These are phyloP conservation scores for Notocelia uddmanniana DNA, from an alignment of 2,888 invertebrate species.

Conservation along the genomic window DNA sequence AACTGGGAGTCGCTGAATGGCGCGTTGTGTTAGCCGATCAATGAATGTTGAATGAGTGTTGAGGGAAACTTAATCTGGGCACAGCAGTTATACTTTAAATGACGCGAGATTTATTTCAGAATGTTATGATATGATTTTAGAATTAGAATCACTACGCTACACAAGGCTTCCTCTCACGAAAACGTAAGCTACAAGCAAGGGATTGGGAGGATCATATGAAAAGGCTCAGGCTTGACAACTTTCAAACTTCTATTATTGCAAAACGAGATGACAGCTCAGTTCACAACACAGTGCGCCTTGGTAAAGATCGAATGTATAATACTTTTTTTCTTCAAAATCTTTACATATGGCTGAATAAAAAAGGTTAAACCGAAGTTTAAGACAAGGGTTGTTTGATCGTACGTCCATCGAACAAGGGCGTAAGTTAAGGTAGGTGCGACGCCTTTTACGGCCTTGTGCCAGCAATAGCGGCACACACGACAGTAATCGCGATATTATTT, in stretches of 20 bases:
- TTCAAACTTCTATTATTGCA: neutral
- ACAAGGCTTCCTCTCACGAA: too few species aligned
- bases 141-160: too few species aligned
- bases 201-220: too few species aligned
- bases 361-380: neutral
- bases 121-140: too few species aligned
- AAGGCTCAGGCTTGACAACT: too few species aligned
- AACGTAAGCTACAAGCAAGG: too few species aligned
- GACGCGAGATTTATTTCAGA: too few species aligned
- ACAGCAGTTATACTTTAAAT: too few species aligned
- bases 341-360: neutral
- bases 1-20: too few species aligned
- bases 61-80: too few species aligned
- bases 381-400: neutral
- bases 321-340: neutral
- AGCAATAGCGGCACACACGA: slow-evolving; percentile 6
- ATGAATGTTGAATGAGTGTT: too few species aligned
- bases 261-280: neutral
- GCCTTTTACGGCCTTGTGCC: slow-evolving; percentile 13
- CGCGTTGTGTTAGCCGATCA: too few species aligned
- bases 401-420: neutral
- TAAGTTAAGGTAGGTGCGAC: neutral
- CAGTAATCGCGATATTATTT: slow-evolving; percentile 50
- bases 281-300: neutral
- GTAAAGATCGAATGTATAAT: neutral